Base-by-base conservation (phyloP, 2,888 invertebrate species). In the Caenorhabditis wallacei region DNA sequence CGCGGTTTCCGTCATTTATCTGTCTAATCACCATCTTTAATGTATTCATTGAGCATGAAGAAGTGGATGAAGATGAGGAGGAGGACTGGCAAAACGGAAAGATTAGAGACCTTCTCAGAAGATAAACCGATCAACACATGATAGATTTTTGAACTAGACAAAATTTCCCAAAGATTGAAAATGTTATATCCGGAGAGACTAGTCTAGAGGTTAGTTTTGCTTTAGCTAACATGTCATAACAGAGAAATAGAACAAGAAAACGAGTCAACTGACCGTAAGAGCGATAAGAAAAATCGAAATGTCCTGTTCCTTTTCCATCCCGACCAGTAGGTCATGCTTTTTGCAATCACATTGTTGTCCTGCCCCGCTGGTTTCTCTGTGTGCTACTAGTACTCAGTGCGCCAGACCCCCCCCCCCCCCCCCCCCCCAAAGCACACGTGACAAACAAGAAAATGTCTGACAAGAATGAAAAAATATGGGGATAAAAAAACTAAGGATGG, bases 21-120 rank as follows among this genome's bases (percentile, higher is more conserved):
- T 66, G 54, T 54, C 72, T 74, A 74, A 74, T 74, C 72, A 74
- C 63, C 72, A 48, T 64, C 37, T 24, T 37, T 26, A 40, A 56
- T 74, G 64, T 48, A 66, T 74, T 74, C 74, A 72, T 74, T 40
- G 54, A 10, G 37, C 22, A 61, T 43, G 59, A 48, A 18, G 46
- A 48, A 13, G 46, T 18, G 46, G 43, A 43, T 43, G 13, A 43
- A 26, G 24, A 26, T 22, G 22, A 56, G 20, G 56, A 26, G 30
- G 30, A 30, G 30, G 30, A n/a, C n/a, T n/a, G n/a, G n/a, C n/a
- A 22, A 18, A 20, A 22, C 8, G 24, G 16, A 54, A 35, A 57
- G 35, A 54, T 26, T 22, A 54, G 1, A 16, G 54, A 24, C 13
- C 16, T 22, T 22, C 1, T 16, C 10, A 57, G 24, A n/a, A n/a